Conservation (phyloP, 1,140 invertebrate species). For the silkworm (Bombyx mori) region DNA sequence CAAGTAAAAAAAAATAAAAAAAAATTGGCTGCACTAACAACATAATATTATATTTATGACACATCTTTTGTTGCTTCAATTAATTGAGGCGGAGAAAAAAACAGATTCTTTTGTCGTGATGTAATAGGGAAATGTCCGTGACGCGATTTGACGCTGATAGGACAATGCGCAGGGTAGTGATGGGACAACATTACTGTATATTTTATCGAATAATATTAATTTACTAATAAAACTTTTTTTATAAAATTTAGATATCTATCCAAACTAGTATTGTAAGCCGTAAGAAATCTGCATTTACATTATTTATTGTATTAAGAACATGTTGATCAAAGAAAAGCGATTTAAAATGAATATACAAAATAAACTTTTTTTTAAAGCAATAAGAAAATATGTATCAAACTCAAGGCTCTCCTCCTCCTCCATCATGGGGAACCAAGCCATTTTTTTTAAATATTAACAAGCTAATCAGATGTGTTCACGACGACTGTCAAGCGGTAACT, state of each 20-base stretch:
- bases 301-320: neutral
- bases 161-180: neutral
- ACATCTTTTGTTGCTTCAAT: neutral
- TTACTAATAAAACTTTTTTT: neutral
- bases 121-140: slow-evolving; percentile 7
- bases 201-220: neutral
- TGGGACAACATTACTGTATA: neutral
- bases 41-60: too few relatives aligned
- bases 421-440: too few relatives aligned
- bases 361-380: neutral
- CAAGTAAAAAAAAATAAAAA: too few relatives aligned
- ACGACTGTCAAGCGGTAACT: too few relatives aligned
- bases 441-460: too few relatives aligned
- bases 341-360: neutral
- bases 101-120: slow-evolving; percentile 1
- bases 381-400: too few relatives aligned
- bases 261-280: neutral
- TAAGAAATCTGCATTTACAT: neutral
- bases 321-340: neutral
- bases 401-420: too few relatives aligned
- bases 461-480: too few relatives aligned
- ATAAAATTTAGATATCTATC: neutral
- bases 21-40: too few relatives aligned
- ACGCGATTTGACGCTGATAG: slow-evolving; percentile 1
- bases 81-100: slow-evolving; percentile 5